phyloP scores from a whole-genome alignment of 2,888 invertebrate genomes.

The Apoda limacodes region DNA sequence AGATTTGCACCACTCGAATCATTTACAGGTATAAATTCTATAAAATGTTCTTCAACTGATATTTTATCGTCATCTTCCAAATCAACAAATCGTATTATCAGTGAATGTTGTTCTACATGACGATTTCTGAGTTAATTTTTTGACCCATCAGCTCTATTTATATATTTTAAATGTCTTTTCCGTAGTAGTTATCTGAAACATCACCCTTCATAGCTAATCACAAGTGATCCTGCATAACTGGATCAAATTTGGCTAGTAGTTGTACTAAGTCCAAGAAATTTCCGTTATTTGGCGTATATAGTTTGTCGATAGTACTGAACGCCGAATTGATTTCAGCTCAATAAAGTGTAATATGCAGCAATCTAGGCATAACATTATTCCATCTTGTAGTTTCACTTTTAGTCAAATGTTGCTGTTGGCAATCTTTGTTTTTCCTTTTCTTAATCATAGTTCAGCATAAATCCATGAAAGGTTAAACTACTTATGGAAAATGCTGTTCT shows the following conservation, averaged over 20 bases:
- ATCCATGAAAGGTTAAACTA: too few relatives aligned
- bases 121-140: conserved; percentile 24
- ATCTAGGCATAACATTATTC: conserved; percentile 25
- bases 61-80: conserved; percentile 23
- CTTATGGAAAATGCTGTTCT: too few relatives aligned
- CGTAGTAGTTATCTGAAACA: conserved; percentile 22
- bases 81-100: conserved; percentile 6
- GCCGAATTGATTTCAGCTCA: conserved; percentile 27
- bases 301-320: conserved; percentile 25
- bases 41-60: conserved; percentile 18
- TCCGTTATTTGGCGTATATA: conserved; percentile 26
- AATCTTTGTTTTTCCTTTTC: too few relatives aligned
- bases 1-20: conserved; percentile 19
- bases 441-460: too few relatives aligned
- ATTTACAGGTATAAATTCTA: conserved; percentile 17
- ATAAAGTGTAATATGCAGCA: conserved; percentile 26
- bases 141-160: conserved; percentile 25
- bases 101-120: conserved; percentile 10
- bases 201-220: conserved; percentile 23
- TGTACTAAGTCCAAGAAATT: conserved; percentile 29
- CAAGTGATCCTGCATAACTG: conserved; percentile 27
- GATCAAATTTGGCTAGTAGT: conserved; percentile 30
- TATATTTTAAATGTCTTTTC: conserved; percentile 29
- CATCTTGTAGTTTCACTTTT: conserved; percentile 22
- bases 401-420: conserved; percentile 22